Evolutionary conservation across 2,797 vertebrate species (phyloP), one percentile per base, ranked within the genome.

Genomic region (Sebastes hubbsi): DNA sequence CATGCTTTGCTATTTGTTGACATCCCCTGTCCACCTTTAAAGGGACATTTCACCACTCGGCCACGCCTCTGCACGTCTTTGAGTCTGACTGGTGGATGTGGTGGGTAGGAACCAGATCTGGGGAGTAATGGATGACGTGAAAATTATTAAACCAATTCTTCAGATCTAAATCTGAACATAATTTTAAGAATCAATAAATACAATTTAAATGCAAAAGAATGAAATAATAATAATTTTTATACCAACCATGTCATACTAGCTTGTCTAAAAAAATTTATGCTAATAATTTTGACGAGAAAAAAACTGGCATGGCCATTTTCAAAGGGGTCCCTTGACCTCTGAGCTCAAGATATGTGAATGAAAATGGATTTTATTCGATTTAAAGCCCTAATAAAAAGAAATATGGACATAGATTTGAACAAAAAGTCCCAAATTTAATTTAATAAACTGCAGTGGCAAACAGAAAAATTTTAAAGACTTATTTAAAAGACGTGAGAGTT

Each of bases 1-100:
- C 87, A 90, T 78, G 82, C 84, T 87, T 89, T 75, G 59, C 58
- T 38, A 49, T 80, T 91, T 87, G 87, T 68, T 88, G 84, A 88
- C 78, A 76, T 75, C 80, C 65, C 36, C 80, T 32, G n/a, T 81
- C 78, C 73, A 81, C 55, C 36, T 64, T 85, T 68, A 83, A 67
- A 76, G 60, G 82, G 29, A 81, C 58, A 63, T 77, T 78, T 90
- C 83, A 80, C 73, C 86, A 87, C 83, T 76, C 69, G 60, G 49
- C 72, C 55, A 56, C 66, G 72, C 77, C 64, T 73, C 67, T 72
- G 79, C 49, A 61, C n/a, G 24, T 66, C 62, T 85, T n/a, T 79
- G 61, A 67, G 67, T 52, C 60, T 60, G 66, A 59, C 27, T 29
- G 36, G 16, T 34, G 75, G 18, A 20, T 13, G 30, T n/a, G n/a